Base-by-base conservation (phyloP, 1,140 invertebrate species). In the Popillia japonica region DNA sequence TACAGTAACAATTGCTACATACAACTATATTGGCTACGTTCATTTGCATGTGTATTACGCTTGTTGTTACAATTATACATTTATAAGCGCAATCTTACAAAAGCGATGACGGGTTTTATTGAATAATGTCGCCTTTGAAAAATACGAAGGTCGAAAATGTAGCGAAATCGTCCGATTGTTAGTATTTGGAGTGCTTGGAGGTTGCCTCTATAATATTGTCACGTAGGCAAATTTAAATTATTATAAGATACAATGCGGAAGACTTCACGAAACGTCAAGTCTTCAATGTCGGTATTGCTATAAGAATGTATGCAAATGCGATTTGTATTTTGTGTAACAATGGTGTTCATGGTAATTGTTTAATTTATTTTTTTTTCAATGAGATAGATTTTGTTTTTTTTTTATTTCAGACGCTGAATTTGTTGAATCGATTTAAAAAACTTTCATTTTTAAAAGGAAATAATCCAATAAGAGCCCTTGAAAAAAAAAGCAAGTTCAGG, bases 181-280 rank as follows among this genome's bases (percentile, higher is more conserved):
- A 55, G 6, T 55, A 55, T 55, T 55, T 55, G 48, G 48, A 17
- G 48, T 17, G 48, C 6, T 55, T 55, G 14, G 48, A 55, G 48
- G 48, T 55, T 55, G 17, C 48, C 6, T 55, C 48, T 55, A 55
- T 55, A 55, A 55, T 17, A 55, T 55, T 55, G 48, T 55, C 48
- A 55, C 48, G 48, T 55, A 55, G 48, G 17, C 48, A 17, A 55
- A 14, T 55, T 44, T 55, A 55, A 17, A 55, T 55, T 55, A 55
- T 55, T 55, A n/a, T 55, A 55, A 55, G 17, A 17, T 55, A 14
- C 2, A 55, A 55, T 17, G 7, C 48, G 48, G 48, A 55, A 55
- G 48, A 55, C n/a, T 55, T 17, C 6, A 17, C 48, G 48, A 55
- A 55, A 55, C 17, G 48, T 55, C 48, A 55, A 3, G 17, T 55